Conservation (phyloP, 2,888 invertebrate species). For the Blastobasis lacticolella region DNA sequence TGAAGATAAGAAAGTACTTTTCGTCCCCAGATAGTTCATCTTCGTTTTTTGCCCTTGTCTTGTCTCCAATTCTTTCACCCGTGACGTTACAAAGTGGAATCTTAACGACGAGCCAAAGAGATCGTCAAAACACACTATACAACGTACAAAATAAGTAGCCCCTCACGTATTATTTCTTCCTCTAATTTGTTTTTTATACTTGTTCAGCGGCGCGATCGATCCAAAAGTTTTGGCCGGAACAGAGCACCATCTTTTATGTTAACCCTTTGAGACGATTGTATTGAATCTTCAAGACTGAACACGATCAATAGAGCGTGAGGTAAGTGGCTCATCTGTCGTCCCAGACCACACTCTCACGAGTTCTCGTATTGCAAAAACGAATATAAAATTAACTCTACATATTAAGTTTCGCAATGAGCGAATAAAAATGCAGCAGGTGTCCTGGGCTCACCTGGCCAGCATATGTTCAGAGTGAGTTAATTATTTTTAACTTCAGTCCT, state of each 20-base stretch:
- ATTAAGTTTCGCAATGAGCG: conserved; percentile 60
- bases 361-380: conserved; percentile 53
- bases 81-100: too few species aligned
- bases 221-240: conserved; percentile 18
- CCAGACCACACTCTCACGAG: conserved; percentile 34
- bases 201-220: conserved; percentile 19
- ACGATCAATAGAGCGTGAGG: conserved; percentile 54
- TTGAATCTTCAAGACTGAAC: conserved; percentile 25
- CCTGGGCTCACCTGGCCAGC: conserved; percentile 56
- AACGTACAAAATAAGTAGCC: too few species aligned
- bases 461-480: conserved; percentile 54
- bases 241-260: conserved; percentile 27
- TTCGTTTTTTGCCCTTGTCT: too few species aligned
- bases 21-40: too few species aligned
- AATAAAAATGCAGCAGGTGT: conserved; percentile 58
- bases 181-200: too few species aligned
- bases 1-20: too few species aligned
- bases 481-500: conserved; percentile 34
- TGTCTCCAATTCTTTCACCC: too few species aligned
- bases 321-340: conserved; percentile 62
- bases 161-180: too few species aligned
- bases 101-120: too few species aligned
- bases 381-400: conserved; percentile 45
- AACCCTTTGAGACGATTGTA: conserved; percentile 26
- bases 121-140: too few species aligned